Percentiles rank a stretch among this genome's conserved stretches.
phyloP scores from a whole-genome alignment of 1,140 invertebrate species.

The Euschistus heros region DNA sequence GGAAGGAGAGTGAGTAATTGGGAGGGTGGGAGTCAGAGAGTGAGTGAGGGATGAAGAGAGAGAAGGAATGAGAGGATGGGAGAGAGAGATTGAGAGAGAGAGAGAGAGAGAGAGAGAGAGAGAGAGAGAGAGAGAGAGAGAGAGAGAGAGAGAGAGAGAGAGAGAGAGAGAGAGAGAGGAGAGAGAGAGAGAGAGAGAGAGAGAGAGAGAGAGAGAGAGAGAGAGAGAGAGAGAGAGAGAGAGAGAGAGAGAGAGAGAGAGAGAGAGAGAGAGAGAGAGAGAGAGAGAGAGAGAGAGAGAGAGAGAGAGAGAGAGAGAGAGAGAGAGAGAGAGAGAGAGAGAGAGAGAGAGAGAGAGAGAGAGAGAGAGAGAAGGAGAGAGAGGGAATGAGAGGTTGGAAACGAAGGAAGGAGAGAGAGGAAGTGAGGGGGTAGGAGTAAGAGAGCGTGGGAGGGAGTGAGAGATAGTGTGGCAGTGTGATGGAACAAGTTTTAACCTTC shows the following conservation, averaged over 20 bases:
- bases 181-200: conserved; percentile 8
- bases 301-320: conserved; percentile 4
- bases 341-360: conserved; percentile 7
- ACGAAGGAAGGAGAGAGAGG: neutral
- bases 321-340: conserved; percentile 10
- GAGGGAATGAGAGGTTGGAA: neutral
- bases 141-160: conserved; percentile 7
- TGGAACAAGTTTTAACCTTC: too few relatives aligned
- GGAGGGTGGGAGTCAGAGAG: conserved; percentile 4
- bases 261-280: conserved; percentile 14
- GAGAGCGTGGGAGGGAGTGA: neutral
- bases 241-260: conserved; percentile 2
- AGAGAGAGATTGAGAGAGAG: too few relatives aligned
- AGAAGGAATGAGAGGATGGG: neutral
- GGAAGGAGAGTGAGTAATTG: neutral
- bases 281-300: conserved; percentile 13
- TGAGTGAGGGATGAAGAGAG: neutral
- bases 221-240: conserved; percentile 9
- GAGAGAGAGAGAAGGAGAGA: conserved; percentile 7
- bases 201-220: conserved; percentile 6
- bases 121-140: conserved; percentile 8
- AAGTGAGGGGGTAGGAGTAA: neutral
- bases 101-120: neutral
- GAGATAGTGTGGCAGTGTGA: neutral
- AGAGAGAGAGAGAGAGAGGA: conserved; percentile 4